A percentile compares a stretch with the other conserved stretches of the same genome.
These are phyloP conservation scores for Ceratina australensis DNA, from an alignment of 1,140 invertebrate species.

Conservation along the genomic window DNA sequence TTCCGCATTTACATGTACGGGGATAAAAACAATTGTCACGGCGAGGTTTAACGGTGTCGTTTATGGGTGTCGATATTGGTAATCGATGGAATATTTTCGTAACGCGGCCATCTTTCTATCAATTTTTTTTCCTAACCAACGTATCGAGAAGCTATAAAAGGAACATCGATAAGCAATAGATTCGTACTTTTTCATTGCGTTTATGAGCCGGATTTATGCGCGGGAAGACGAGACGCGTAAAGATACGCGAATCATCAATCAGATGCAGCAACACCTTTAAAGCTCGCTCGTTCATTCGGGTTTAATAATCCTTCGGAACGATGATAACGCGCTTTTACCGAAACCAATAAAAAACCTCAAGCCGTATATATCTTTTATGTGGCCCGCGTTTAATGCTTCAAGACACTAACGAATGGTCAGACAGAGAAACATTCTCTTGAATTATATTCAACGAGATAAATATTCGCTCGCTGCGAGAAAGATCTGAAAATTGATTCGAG, in stretches of 20 bases:
- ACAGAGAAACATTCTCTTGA: no score
- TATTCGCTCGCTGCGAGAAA: no score
- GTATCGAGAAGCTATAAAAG: neutral
- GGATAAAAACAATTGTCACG: neutral
- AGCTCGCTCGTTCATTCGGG: neutral
- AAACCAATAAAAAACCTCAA: neutral
- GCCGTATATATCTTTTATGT: neutral
- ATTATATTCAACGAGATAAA: no score
- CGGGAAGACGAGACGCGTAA: neutral
- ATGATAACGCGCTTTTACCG: neutral
- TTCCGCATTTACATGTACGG: no score
- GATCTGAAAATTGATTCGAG: no score
- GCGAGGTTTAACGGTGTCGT: neutral
- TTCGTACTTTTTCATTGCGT: neutral
- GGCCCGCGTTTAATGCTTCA: no score
- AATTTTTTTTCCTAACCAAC: neutral
- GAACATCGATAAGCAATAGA: neutral
- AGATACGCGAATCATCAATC: neutral
- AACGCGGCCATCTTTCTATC: neutral
- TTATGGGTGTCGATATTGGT: neutral
- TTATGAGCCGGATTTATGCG: neutral
- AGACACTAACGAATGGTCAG: no score
- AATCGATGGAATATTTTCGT: neutral
- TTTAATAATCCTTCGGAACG: constrained; percentile 5
- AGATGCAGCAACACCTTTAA: neutral